Evolutionary conservation across 2,113 vertebrate genomes (phyloP).

Genomic region (Ophthalmolycus amberensis): DNA sequence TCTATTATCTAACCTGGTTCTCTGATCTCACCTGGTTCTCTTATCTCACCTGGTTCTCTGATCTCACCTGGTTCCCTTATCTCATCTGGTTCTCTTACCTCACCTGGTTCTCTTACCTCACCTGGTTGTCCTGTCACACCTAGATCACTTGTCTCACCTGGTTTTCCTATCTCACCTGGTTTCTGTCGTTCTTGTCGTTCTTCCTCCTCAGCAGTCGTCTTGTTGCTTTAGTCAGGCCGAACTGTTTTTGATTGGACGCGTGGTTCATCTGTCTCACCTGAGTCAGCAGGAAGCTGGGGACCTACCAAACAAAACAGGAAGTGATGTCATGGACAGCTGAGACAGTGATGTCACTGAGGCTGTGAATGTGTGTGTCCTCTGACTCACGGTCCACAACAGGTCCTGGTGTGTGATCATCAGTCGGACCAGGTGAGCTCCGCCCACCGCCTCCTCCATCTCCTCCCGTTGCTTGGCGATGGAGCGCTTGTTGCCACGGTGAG

Average conservation of each 20-base stretch:
- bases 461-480: slow-evolving; percentile 78
- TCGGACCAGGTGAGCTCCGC: slow-evolving; percentile 88
- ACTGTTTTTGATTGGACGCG: slow-evolving; percentile 85
- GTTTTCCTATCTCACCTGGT: not conserved
- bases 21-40: no score
- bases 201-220: slow-evolving; percentile 86
- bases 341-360: not conserved
- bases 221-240: slow-evolving; percentile 80
- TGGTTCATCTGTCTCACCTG: slow-evolving; percentile 96
- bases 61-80: not conserved
- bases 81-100: not conserved
- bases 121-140: not conserved
- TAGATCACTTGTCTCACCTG: slow-evolving; percentile 51
- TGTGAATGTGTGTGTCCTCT: not conserved
- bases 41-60: not conserved
- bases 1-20: not conserved
- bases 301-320: slow-evolving; percentile 78
- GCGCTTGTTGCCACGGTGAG: slow-evolving; percentile 82
- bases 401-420: slow-evolving; percentile 93
- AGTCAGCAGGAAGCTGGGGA: slow-evolving; percentile 91
- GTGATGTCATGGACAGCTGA: slow-evolving; percentile 10
- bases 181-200: slow-evolving; percentile 76
- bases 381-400: slow-evolving; percentile 92
- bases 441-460: slow-evolving; percentile 89
- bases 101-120: not conserved